Evolutionary conservation across 2,113 vertebrate genomes (phyloP).

Genomic region (Entosphenus tridentatus): DNA sequence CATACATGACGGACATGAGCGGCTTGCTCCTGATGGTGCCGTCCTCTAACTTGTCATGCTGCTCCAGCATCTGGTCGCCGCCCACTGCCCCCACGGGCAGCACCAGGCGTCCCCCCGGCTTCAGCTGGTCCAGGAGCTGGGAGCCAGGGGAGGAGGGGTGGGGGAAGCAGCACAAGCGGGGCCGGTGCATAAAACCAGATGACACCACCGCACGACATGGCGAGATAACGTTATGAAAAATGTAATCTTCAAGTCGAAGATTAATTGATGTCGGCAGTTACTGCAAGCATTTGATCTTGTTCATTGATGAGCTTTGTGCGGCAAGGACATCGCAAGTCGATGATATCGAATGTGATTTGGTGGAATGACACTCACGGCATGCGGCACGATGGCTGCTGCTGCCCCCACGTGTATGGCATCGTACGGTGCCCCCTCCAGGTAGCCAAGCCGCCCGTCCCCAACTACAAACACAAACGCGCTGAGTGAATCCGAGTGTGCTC

Average conservation of each 20-base stretch:
- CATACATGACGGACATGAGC: slow-evolving; percentile 99
- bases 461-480: neutral
- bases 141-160: too few relatives aligned
- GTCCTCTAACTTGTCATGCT: slow-evolving; percentile 90
- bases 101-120: slow-evolving; percentile 86
- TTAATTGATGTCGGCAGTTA: too few relatives aligned
- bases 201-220: too few relatives aligned
- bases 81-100: slow-evolving; percentile 84
- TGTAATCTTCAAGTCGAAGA: too few relatives aligned
- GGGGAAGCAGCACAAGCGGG: neutral
- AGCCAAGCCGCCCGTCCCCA: slow-evolving; percentile 1
- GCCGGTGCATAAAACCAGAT: neutral
- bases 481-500: too few relatives aligned
- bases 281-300: too few relatives aligned
- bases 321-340: too few relatives aligned
- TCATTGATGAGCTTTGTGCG: too few relatives aligned
- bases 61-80: slow-evolving; percentile 96
- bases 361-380: neutral
- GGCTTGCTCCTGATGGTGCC: slow-evolving; percentile 96
- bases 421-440: slow-evolving; percentile 1
- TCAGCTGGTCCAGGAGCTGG: slow-evolving; percentile 88
- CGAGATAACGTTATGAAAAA: too few relatives aligned
- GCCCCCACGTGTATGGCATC: neutral
- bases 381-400: neutral
- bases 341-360: too few relatives aligned